Evolutionary conservation across 2,797 vertebrate genomes (phyloP).

Genomic region (Ibycter americanus): DNA sequence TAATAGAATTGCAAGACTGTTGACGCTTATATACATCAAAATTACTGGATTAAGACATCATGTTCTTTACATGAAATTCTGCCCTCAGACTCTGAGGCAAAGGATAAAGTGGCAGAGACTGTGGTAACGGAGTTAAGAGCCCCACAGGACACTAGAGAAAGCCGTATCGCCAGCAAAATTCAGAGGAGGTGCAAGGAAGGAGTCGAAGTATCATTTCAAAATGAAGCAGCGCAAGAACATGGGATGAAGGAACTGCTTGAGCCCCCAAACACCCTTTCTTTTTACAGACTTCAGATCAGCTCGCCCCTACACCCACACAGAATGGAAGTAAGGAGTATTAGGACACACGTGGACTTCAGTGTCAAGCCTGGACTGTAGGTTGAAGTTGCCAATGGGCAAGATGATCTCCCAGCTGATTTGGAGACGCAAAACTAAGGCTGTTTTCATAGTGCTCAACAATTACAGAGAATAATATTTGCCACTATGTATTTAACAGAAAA

Average conservation of each 20-base stretch:
- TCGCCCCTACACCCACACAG: neutral
- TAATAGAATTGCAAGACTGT: slow-evolving; percentile 33
- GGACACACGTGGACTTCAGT: neutral
- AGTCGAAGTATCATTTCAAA: neutral
- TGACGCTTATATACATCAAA: slow-evolving; percentile 43
- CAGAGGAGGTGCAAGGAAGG: neutral
- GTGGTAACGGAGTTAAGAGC: neutral
- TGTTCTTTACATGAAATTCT: neutral
- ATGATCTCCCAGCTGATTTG: neutral
- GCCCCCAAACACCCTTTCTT: neutral
- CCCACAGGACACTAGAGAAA: neutral
- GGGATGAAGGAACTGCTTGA: neutral
- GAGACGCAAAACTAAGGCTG: neutral
- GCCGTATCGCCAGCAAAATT: neutral
- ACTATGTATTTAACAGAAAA: neutral
- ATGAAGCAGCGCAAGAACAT: neutral
- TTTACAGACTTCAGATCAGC: neutral
- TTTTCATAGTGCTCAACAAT: neutral
- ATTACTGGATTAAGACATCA: slow-evolving; percentile 5
- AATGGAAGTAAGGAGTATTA: neutral
- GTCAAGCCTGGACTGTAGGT: neutral
- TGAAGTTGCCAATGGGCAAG: neutral
- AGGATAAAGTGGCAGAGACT: neutral
- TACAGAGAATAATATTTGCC: neutral
- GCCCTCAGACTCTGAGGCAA: neutral